These are phyloP conservation scores for Irena cyanogastra DNA, from an alignment of 2,113 vertebrate genomes.

Conservation along the genomic window DNA sequence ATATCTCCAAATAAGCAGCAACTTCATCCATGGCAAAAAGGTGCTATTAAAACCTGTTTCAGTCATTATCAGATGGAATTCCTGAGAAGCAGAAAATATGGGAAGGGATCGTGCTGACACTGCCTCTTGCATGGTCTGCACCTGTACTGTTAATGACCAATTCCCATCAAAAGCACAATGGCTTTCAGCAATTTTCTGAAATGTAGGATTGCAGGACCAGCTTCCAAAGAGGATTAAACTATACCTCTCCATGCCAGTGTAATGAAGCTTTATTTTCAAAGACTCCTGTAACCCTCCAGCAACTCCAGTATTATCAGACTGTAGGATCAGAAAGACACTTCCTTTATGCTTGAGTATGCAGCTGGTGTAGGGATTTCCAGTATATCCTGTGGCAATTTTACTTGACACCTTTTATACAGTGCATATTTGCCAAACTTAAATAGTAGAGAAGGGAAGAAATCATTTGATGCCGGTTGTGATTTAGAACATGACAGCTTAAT, in stretches of 20 bases:
- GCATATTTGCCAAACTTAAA: slow-evolving; percentile 14
- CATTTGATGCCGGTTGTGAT: neutral
- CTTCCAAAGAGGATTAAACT: slow-evolving; percentile 40
- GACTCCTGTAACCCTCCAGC: slow-evolving; percentile 29
- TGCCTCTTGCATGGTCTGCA: neutral
- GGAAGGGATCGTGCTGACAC: neutral
- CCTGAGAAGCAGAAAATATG: neutral
- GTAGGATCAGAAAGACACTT: slow-evolving; percentile 44
- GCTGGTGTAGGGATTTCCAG: slow-evolving; percentile 62
- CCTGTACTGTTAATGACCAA: slow-evolving; percentile 4
- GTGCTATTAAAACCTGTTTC: slow-evolving; percentile 18
- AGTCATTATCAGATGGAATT: slow-evolving; percentile 5
- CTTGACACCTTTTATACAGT: slow-evolving; percentile 45
- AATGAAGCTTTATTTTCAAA: slow-evolving; percentile 44
- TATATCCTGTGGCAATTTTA: slow-evolving; percentile 49
- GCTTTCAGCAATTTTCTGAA: slow-evolving; percentile 28
- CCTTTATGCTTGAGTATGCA: slow-evolving; percentile 45
- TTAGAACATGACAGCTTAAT: slow-evolving; percentile 46
- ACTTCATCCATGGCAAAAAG: neutral
- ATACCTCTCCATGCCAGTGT: neutral
- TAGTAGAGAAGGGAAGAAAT: neutral
- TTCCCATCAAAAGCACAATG: neutral
- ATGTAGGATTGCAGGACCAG: neutral
- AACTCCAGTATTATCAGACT: slow-evolving; percentile 18
- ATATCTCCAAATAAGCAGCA: neutral